A percentile compares a stretch with the other conserved stretches of the same genome.
These are phyloP conservation scores for Pteria penguin DNA, from an alignment of 2,888 invertebrate genomes.

Conservation along the genomic window DNA sequence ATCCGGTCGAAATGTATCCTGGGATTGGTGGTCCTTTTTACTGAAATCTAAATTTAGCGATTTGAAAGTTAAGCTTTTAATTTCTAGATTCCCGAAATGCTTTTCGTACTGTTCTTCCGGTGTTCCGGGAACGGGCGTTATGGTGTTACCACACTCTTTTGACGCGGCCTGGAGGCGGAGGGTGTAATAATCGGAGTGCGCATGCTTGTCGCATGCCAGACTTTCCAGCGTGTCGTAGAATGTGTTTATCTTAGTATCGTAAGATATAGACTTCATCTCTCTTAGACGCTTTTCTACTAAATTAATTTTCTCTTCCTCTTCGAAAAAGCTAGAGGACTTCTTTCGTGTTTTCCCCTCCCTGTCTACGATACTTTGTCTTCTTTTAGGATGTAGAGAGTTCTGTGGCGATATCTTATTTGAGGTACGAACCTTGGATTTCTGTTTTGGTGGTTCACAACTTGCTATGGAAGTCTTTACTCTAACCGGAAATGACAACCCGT, in stretches of 20 bases:
- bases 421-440: not conserved
- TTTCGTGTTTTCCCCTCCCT: not conserved
- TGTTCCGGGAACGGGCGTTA: conserved; percentile 53
- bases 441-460: not conserved
- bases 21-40: conserved; percentile 9
- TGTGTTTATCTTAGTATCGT: conserved; percentile 49
- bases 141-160: conserved; percentile 31
- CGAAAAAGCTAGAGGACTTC: conserved; percentile 56
- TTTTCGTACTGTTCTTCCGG: conserved; percentile 58
- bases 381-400: not conserved
- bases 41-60: conserved; percentile 43
- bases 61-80: conserved; percentile 63
- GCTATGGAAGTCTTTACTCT: not conserved
- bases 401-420: not conserved
- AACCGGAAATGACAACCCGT: not conserved
- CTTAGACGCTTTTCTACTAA: conserved; percentile 50
- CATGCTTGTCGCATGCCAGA: conserved; percentile 41
- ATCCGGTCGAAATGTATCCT: conserved; percentile 21
- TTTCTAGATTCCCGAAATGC: conserved; percentile 55
- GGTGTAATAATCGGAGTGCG: conserved; percentile 60
- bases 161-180: conserved; percentile 49
- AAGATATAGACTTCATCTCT: conserved; percentile 51
- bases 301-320: conserved; percentile 57
- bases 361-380: not conserved
- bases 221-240: conserved; percentile 55